Conservation (phyloP, 2,888 invertebrate genomes). For the Chloromyia formosa region DNA sequence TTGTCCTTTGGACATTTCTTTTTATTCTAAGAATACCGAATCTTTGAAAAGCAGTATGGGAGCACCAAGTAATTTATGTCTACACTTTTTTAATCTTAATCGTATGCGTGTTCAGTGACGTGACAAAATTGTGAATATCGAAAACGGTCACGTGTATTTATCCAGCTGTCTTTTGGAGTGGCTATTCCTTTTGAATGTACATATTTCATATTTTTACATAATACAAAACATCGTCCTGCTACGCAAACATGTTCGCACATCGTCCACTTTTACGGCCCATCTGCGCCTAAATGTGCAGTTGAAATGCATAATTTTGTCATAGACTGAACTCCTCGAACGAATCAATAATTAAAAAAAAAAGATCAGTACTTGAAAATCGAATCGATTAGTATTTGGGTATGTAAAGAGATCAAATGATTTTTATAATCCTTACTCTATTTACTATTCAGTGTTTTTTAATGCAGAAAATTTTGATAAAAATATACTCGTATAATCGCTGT, state of each 20-base stretch:
- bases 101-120: conserved; percentile 23
- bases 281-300: neutral
- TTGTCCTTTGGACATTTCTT: neutral
- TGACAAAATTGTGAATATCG: conserved; percentile 28
- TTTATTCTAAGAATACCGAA: neutral
- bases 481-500: neutral
- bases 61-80: conserved; percentile 47
- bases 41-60: conserved; percentile 51
- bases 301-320: conserved; percentile 33
- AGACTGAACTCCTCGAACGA: conserved; percentile 34
- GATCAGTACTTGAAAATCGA: conserved; percentile 40
- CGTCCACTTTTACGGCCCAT: neutral
- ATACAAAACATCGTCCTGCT: conserved; percentile 10
- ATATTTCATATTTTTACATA: too few relatives aligned
- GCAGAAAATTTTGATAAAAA: conserved; percentile 36
- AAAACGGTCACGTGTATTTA: neutral
- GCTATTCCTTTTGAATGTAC: too few relatives aligned
- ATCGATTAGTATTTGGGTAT: conserved; percentile 48
- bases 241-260: conserved; percentile 15
- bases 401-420: conserved; percentile 29
- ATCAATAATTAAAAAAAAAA: conserved; percentile 29
- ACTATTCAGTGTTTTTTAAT: conserved; percentile 14
- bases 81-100: conserved; percentile 19
- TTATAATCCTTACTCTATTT: conserved; percentile 14
- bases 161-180: neutral